phyloP scores from a whole-genome alignment of 2,797 vertebrate genomes.

The Artibeus jamaicensis region DNA sequence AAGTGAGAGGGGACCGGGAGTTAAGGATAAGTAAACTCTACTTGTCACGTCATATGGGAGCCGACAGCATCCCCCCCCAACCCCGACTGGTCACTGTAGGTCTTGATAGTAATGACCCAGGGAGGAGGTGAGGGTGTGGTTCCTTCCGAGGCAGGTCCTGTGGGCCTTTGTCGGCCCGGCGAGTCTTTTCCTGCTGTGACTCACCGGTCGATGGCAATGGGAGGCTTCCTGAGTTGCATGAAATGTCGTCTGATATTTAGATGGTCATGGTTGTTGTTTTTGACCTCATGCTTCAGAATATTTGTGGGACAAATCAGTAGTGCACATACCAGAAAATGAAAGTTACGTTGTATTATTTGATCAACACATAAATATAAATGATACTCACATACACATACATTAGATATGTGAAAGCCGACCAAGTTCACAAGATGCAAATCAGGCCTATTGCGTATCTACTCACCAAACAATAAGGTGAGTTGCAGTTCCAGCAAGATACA shows the following conservation, averaged over 20 bases:
- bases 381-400: not conserved
- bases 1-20: not conserved
- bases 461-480: not conserved
- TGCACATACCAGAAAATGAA: not conserved
- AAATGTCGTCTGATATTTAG: not conserved
- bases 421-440: not conserved
- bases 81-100: not conserved
- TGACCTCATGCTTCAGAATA: not conserved
- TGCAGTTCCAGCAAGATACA: not conserved
- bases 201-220: not conserved
- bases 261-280: not conserved
- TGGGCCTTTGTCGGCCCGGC: not conserved
- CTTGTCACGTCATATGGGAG: not conserved
- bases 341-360: not conserved
- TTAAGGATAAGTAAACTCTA: not conserved
- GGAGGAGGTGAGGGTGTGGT: not conserved
- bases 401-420: not conserved
- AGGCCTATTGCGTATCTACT: not conserved
- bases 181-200: not conserved
- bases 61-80: not conserved
- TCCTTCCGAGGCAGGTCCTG: not conserved
- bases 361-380: not conserved
- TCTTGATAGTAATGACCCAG: not conserved
- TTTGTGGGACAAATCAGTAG: not conserved
- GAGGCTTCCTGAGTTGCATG: constrained; percentile 23